Percentiles rank a stretch among this genome's conserved stretches.
phyloP scores from a whole-genome alignment of 23 tunicate genomes.

The Ciona savignyi region DNA sequence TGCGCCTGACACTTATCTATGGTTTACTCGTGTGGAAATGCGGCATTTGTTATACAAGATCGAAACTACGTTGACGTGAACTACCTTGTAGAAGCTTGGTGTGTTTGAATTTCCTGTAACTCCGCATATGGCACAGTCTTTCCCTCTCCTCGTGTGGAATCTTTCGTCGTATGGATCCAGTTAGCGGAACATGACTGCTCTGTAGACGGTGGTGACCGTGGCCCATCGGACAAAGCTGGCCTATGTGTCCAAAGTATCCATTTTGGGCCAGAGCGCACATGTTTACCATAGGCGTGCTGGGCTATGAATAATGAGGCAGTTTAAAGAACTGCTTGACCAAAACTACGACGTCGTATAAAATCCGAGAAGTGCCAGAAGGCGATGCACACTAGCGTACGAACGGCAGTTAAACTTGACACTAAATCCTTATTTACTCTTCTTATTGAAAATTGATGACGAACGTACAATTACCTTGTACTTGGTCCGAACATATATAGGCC shows the following conservation, averaged over 20 bases:
- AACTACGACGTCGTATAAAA: neutral
- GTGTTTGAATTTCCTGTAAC: slow-evolving; percentile 12
- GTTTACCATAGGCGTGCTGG: neutral
- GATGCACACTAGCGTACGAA: neutral
- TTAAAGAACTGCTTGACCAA: neutral
- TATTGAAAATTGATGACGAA: neutral
- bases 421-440: neutral
- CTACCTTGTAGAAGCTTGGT: slow-evolving; percentile 9
- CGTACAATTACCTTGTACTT: neutral
- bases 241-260: neutral
- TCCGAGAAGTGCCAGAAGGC: neutral
- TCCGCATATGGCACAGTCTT: slow-evolving; percentile 8
- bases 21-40: too few species aligned
- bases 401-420: neutral
- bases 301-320: neutral
- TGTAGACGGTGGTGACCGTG: neutral
- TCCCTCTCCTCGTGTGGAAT: slow-evolving; percentile 13
- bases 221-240: too few species aligned
- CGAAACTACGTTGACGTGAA: too few species aligned
- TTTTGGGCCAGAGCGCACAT: neutral
- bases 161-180: neutral
- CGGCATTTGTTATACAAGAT: too few species aligned
- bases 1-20: too few species aligned
- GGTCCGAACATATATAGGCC: too few species aligned
- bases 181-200: neutral